Evolutionary conservation across 1,140 invertebrate genomes (phyloP).

Genomic region (Penaeus vannamei): DNA sequence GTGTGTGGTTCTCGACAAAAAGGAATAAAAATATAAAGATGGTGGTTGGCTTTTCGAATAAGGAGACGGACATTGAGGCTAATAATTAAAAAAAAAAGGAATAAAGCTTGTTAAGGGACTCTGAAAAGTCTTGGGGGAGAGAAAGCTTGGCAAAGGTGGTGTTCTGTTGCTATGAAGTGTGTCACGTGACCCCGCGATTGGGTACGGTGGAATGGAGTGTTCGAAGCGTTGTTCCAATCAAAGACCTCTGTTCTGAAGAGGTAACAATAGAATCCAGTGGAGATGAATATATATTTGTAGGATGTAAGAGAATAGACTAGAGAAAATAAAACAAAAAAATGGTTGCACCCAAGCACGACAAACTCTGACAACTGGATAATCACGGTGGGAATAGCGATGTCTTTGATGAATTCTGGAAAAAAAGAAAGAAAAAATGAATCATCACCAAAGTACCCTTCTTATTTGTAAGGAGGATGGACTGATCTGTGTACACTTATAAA

Average conservation of each 20-base stretch:
- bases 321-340: neutral
- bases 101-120: conserved; percentile 20
- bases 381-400: conserved; percentile 3
- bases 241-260: conserved; percentile 50
- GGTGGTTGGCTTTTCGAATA: conserved; percentile 12
- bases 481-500: conserved; percentile 65
- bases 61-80: conserved; percentile 14
- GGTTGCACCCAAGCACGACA: conserved; percentile 50
- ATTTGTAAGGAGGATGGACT: conserved; percentile 44
- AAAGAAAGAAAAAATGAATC: neutral
- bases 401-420: conserved; percentile 35
- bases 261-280: conserved; percentile 11
- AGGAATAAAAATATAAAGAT: neutral
- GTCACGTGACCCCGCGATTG: neutral
- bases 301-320: conserved; percentile 26
- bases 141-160: neutral
- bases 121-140: conserved; percentile 56
- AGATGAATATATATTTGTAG: conserved; percentile 44
- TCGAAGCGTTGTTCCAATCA: conserved; percentile 39
- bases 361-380: conserved; percentile 45
- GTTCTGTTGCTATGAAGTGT: conserved; percentile 27
- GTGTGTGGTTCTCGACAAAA: conserved; percentile 48
- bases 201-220: neutral
- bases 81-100: neutral
- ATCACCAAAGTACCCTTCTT: conserved; percentile 43